Evolutionary conservation across 2,113 vertebrate genomes (phyloP).

Genomic region (Corythoichthys intestinalis): DNA sequence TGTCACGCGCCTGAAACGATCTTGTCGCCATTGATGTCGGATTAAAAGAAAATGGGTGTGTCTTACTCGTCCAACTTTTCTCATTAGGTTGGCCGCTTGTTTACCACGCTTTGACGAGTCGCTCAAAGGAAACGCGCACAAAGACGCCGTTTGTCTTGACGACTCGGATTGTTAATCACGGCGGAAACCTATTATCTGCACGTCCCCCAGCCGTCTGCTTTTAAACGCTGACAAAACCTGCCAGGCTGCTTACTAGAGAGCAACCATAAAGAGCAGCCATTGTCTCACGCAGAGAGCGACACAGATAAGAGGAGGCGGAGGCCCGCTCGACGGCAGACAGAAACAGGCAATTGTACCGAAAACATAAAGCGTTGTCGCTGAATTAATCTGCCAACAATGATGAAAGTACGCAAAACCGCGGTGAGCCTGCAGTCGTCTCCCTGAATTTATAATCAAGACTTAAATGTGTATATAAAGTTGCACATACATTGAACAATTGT

Average conservation of each 20-base stretch:
- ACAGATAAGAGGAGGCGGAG: slow-evolving; percentile 54
- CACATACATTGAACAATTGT: not conserved
- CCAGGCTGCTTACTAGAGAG: slow-evolving; percentile 51
- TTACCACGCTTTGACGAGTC: not conserved
- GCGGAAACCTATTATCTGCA: slow-evolving; percentile 62
- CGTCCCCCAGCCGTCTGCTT: slow-evolving; percentile 53
- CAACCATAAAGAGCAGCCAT: slow-evolving; percentile 51
- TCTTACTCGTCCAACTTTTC: not conserved
- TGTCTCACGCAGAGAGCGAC: slow-evolving; percentile 55
- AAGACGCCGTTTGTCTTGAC: not conserved
- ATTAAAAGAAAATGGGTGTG: not conserved
- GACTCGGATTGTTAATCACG: slow-evolving; percentile 63
- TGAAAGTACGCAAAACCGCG: slow-evolving; percentile 43
- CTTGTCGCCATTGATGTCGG: not conserved
- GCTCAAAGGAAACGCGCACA: not conserved
- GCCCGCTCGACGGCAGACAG: slow-evolving; percentile 50
- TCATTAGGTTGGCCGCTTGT: not conserved
- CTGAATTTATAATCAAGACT: slow-evolving; percentile 45
- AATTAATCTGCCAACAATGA: slow-evolving; percentile 64
- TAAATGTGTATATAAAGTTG: slow-evolving; percentile 40
- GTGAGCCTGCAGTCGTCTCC: slow-evolving; percentile 11
- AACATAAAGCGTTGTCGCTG: slow-evolving; percentile 27
- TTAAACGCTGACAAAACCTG: slow-evolving; percentile 60
- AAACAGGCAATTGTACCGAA: slow-evolving; percentile 54
- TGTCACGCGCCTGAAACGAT: too few relatives aligned